These are phyloP conservation scores for Doris montereyensis DNA, from an alignment of 2,888 invertebrate species.

Conservation along the genomic window DNA sequence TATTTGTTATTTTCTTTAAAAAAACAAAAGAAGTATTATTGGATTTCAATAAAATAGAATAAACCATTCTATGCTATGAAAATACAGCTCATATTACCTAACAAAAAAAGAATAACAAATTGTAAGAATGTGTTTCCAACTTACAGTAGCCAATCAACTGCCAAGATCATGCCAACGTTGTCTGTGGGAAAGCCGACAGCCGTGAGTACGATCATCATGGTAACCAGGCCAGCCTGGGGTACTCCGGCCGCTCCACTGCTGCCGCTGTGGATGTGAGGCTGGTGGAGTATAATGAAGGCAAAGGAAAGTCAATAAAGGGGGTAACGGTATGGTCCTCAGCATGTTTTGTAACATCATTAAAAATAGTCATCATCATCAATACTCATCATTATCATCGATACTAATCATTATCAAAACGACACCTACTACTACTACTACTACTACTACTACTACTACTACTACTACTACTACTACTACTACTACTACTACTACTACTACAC, in stretches of 20 bases:
- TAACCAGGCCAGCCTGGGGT: constrained; percentile 94
- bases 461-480: constrained; percentile 4
- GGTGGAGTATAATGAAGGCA: not conserved
- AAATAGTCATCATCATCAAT: too few species aligned
- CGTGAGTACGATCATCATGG: constrained; percentile 80
- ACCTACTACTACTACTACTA: constrained; percentile 35
- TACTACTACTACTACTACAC: constrained; percentile 17
- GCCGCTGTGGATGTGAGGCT: constrained; percentile 97
- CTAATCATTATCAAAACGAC: too few species aligned
- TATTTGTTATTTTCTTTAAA: too few species aligned
- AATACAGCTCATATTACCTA: too few species aligned
- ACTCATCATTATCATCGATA: too few species aligned
- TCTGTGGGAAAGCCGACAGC: constrained; percentile 74
- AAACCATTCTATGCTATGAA: too few species aligned
- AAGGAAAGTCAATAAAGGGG: too few species aligned
- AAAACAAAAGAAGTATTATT: too few species aligned
- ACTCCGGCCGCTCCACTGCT: constrained; percentile 98
- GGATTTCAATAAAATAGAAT: not conserved
- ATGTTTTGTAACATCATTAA: too few species aligned
- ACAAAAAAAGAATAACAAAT: too few species aligned
- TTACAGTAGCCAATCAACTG: constrained; percentile 75
- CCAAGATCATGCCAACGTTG: constrained; percentile 73
- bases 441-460: constrained; percentile 27
- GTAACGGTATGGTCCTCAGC: too few species aligned
- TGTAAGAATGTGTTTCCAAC: too few species aligned